Base-by-base conservation (phyloP, 2,888 invertebrate species). In the Diarsia rubi region DNA sequence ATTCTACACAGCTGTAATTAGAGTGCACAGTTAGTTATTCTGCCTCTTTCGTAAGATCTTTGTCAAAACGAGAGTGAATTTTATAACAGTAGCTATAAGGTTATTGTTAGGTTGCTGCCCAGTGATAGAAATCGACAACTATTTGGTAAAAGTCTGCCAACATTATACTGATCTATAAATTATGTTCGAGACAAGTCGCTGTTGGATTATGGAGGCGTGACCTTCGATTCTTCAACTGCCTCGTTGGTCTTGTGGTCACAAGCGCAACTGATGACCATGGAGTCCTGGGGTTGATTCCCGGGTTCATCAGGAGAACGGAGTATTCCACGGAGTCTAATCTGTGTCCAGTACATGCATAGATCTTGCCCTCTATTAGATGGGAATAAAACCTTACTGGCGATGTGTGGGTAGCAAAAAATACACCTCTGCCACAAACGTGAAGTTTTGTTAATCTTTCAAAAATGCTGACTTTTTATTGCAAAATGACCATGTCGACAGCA, bases 1-100 rank as follows among this genome's bases (percentile, higher is more conserved):
- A 96, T 86, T 79, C 81, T 91, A 77, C 96, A 96, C 3, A 93
- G 73, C 96, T 96, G 85, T 21, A 73, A 78, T 69, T 47, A 63
- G 21, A 31, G 14, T 11, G n/a, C 0, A 8, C 3, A 37, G 57
- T 52, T 27, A 8, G 9, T 52, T 44, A 44, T 0, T 14, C 2
- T n/a, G n/a, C n/a, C 37, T 19, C 27, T 19, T 8, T 19, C 19
- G 9, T 3, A 8, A 19, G 19, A 27, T 16, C 9, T 19, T 59
- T 19, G 19, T 27, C 59, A 59, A 59, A 54, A 31, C 19, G 0
- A 31, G 3, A 19, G 9, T 3, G 9, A 19, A 9, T 3, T 59
- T 27, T 59, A 59, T 31, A 9, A 8, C 19, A 9, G 59, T 31
- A 31, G 11, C 9, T 0, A 9, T 27, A 59, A 31, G 27, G 27